Percentiles rank a stretch among this genome's conserved stretches.
Conservation (phyloP, 2,113 vertebrate genomes). For the Corvus moneduloides region DNA sequence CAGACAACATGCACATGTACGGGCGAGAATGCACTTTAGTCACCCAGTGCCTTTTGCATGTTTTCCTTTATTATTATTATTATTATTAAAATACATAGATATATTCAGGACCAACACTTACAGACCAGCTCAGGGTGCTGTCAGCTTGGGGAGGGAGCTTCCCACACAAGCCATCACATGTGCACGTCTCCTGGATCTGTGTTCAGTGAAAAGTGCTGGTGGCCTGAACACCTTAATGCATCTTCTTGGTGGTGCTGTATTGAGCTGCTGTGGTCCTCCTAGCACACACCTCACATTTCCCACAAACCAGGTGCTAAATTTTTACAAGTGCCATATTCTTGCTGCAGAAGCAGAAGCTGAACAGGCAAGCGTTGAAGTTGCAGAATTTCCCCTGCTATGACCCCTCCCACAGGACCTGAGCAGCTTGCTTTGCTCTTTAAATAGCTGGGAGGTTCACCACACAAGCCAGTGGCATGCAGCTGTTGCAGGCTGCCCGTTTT, state of each 20-base stretch:
- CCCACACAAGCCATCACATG: neutral
- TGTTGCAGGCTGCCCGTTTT: neutral
- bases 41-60: neutral
- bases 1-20: neutral
- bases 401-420: neutral
- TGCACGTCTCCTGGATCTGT: neutral
- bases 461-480: accelerated
- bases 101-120: neutral
- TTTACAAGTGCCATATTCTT: neutral
- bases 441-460: neutral
- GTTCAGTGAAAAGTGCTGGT: neutral
- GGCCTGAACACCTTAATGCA: neutral
- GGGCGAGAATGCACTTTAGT: neutral
- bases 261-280: neutral
- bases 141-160: neutral
- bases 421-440: neutral
- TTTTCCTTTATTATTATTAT: neutral
- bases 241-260: neutral
- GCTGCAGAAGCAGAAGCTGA: neutral
- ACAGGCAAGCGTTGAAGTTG: neutral
- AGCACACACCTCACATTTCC: neutral
- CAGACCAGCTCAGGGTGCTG: neutral
- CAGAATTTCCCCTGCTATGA: neutral
- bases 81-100: neutral
- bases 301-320: neutral